These are phyloP conservation scores for Oceanodroma leucorhoa DNA, from an alignment of 2,797 vertebrate species.

Conservation along the genomic window DNA sequence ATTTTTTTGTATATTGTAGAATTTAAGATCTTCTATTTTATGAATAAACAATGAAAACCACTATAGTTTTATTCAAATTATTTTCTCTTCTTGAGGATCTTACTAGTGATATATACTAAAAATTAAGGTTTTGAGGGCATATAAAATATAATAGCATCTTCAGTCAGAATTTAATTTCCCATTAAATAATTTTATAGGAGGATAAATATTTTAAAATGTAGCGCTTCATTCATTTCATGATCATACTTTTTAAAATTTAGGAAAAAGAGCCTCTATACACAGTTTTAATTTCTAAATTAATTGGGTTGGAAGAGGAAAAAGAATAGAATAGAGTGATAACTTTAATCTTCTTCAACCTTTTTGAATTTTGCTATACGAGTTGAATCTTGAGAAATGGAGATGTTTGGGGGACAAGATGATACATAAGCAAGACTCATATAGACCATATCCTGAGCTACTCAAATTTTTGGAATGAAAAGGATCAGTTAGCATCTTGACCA, in stretches of 20 bases:
- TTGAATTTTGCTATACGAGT: background rate
- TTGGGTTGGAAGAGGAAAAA: background rate
- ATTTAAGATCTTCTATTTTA: background rate
- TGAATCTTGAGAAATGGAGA: background rate
- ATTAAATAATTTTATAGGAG: constrained; percentile 15
- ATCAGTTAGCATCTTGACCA: background rate
- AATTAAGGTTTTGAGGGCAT: background rate
- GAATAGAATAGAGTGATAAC: background rate
- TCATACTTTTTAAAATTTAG: background rate
- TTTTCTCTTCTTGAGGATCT: background rate
- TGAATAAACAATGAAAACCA: background rate
- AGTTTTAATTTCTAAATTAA: background rate
- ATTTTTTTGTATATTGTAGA: background rate
- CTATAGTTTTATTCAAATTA: background rate
- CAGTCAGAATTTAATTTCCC: constrained; percentile 33
- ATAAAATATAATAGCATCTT: background rate
- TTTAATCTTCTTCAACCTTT: background rate
- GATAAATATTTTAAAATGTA: constrained; percentile 7
- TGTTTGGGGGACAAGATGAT: background rate
- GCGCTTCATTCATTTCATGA: background rate
- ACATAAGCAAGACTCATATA: background rate
- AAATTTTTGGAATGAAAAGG: background rate
- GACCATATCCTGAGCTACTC: background rate
- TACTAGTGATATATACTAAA: background rate
- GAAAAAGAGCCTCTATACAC: background rate